Percentiles rank a stretch among this genome's conserved stretches.
Evolutionary conservation across 2,113 vertebrate genomes (phyloP).

Genomic region (Eulemur rufifrons): DNA sequence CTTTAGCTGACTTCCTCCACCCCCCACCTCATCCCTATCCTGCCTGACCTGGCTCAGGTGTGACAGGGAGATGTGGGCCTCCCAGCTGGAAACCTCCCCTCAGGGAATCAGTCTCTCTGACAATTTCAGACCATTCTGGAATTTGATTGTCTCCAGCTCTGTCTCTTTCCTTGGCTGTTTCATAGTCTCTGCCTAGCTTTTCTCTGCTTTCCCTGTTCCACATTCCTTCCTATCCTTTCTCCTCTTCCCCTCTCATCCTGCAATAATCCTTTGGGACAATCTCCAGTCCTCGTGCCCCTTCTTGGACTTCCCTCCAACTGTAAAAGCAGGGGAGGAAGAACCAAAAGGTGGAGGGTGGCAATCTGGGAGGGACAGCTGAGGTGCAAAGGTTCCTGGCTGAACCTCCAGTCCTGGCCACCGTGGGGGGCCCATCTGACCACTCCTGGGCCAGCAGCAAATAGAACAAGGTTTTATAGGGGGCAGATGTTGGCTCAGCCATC

Average conservation of each 20-base stretch:
- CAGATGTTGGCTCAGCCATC: slow-evolving; percentile 61
- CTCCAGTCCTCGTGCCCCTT: background rate
- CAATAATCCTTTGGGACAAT: background rate
- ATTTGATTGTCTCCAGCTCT: background rate
- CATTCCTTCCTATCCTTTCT: background rate
- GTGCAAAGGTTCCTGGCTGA: slow-evolving; percentile 65
- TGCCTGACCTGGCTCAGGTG: background rate
- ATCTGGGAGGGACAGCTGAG: slow-evolving; percentile 27
- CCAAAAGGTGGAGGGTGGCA: slow-evolving; percentile 57
- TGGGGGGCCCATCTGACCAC: background rate
- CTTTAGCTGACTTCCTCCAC: background rate
- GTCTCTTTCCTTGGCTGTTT: background rate
- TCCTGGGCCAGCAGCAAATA: slow-evolving; percentile 17
- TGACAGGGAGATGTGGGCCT: background rate
- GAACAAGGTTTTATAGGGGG: slow-evolving; percentile 65
- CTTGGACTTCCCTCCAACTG: background rate
- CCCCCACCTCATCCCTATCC: background rate
- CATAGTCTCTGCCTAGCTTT: background rate
- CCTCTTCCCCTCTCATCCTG: background rate
- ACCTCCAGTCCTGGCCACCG: background rate
- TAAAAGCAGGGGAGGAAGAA: slow-evolving; percentile 38
- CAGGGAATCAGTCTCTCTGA: background rate
- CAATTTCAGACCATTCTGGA: background rate
- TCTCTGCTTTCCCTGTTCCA: background rate
- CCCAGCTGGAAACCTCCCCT: background rate